phyloP scores from a whole-genome alignment of 2,113 vertebrate genomes.

The Callocephalon fimbriatum region DNA sequence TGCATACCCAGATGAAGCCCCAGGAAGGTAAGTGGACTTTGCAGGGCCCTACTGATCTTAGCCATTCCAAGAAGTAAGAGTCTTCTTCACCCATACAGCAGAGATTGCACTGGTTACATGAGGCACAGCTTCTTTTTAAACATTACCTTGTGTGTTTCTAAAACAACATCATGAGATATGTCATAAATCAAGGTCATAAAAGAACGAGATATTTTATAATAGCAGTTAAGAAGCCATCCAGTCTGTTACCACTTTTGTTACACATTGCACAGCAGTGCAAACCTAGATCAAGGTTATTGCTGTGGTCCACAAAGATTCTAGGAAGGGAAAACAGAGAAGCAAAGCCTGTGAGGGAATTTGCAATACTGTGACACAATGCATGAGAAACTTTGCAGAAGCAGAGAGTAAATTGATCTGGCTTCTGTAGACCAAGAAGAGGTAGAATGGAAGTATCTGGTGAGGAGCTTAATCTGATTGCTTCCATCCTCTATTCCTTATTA shows the following conservation, averaged over 20 bases:
- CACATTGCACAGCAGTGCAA: rapidly evolving
- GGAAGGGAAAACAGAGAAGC: background rate
- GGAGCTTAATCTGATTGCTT: background rate
- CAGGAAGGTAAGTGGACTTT: background rate
- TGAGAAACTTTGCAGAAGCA: background rate
- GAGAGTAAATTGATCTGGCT: background rate
- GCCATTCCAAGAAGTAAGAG: background rate
- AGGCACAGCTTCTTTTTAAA: background rate
- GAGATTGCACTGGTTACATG: background rate
- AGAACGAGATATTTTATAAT: background rate
- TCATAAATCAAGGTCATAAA: background rate
- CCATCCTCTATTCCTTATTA: background rate
- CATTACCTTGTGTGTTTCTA: background rate
- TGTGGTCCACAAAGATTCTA: background rate
- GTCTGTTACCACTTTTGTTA: background rate
- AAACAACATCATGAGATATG: background rate
- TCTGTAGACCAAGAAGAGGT: background rate
- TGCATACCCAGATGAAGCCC: background rate
- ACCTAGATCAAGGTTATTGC: background rate
- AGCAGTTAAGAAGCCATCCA: background rate
- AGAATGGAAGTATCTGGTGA: background rate
- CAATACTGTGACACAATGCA: background rate
- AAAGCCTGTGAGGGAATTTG: background rate
- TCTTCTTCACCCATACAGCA: rapidly evolving
- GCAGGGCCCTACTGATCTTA: rapidly evolving